Conservation (phyloP, 2,888 invertebrate species). For the Pyrrhia umbra region DNA sequence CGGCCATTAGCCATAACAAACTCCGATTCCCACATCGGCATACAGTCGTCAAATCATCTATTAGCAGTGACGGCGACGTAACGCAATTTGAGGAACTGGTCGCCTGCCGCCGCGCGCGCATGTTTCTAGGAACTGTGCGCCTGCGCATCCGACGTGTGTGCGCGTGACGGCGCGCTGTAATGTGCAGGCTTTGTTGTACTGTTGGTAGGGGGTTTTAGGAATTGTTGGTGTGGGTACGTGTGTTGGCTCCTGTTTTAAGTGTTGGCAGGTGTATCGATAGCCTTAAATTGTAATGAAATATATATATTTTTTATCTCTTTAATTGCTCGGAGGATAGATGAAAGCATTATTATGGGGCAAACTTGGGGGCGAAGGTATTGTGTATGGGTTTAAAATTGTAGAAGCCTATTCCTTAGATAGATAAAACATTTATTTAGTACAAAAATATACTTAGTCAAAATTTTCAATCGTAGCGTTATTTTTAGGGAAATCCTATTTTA, state of each 20-base stretch:
- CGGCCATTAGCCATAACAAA: slow-evolving; percentile 5
- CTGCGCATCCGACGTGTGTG: slow-evolving; percentile 49
- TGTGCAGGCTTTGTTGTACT: slow-evolving; percentile 33
- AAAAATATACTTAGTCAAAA: no score
- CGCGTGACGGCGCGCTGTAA: slow-evolving; percentile 60
- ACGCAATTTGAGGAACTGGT: slow-evolving; percentile 54
- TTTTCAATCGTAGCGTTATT: no score
- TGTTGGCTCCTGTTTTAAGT: slow-evolving; percentile 5
- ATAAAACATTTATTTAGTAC: no score
- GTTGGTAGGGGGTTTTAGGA: slow-evolving; percentile 28
- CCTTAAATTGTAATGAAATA: no score
- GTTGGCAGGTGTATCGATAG: neutral
- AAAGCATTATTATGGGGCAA: no score
- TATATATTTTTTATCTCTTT: no score
- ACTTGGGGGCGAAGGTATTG: no score
- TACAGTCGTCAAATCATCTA: slow-evolving; percentile 28
- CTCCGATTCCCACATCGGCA: slow-evolving; percentile 29
- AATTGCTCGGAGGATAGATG: no score
- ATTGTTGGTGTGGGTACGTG: slow-evolving; percentile 22
- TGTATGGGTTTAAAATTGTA: no score
- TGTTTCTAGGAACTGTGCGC: slow-evolving; percentile 61
- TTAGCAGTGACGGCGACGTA: slow-evolving; percentile 40
- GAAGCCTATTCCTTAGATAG: no score
- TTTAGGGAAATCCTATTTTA: no score
- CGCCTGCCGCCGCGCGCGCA: slow-evolving; percentile 37